These are phyloP conservation scores for Rhodinocichla rosea DNA, from an alignment of 2,113 vertebrate species.

Conservation along the genomic window DNA sequence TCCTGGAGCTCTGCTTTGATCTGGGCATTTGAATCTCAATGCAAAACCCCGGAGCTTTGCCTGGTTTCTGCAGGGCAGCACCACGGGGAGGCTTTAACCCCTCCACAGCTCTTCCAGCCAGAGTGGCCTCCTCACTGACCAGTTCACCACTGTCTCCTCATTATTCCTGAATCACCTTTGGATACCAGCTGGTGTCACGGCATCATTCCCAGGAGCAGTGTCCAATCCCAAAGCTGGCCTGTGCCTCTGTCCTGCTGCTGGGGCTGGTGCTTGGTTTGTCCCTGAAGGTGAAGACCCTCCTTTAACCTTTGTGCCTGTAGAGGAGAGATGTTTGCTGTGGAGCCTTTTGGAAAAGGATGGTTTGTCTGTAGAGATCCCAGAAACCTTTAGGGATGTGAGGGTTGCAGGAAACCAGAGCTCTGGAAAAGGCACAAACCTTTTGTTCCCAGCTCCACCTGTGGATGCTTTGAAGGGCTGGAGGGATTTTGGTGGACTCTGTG, in stretches of 20 bases:
- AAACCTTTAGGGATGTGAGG: background rate
- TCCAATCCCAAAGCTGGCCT: background rate
- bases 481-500: background rate
- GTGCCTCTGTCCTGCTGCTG: background rate
- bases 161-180: background rate
- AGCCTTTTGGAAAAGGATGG: accelerated
- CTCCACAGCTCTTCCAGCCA: background rate
- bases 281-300: background rate
- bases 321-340: background rate
- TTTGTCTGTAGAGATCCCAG: background rate
- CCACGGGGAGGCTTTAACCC: background rate
- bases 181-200: background rate
- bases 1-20: slow-evolving; percentile 58
- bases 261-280: background rate
- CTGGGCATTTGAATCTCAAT: slow-evolving; percentile 34
- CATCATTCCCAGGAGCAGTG: background rate
- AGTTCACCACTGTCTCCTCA: background rate
- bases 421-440: background rate
- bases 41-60: background rate
- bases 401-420: background rate
- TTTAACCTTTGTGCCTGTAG: too few species aligned
- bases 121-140: background rate
- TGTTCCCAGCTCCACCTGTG: background rate
- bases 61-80: background rate
- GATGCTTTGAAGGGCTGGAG: background rate